These are phyloP conservation scores for Coleophora deauratella DNA, from an alignment of 2,888 invertebrate species.

Conservation along the genomic window DNA sequence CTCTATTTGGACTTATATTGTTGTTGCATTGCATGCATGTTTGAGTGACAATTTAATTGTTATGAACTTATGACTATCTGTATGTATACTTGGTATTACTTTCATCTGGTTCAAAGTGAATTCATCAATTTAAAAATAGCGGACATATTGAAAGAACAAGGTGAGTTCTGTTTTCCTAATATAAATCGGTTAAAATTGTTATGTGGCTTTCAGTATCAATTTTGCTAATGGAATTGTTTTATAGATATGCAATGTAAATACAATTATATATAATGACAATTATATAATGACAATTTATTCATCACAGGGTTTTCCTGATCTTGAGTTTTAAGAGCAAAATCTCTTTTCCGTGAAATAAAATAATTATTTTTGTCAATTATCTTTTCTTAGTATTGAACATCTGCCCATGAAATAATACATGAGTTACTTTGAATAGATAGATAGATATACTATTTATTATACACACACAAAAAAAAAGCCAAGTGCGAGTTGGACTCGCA, in stretches of 20 bases:
- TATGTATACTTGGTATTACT: too few relatives aligned
- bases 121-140: too few relatives aligned
- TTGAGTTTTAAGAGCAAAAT: conserved; percentile 40
- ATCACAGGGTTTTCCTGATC: conserved; percentile 24
- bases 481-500: too few relatives aligned
- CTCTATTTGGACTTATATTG: conserved; percentile 4
- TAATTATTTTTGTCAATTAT: conserved; percentile 44
- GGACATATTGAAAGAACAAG: conserved; percentile 14
- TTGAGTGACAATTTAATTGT: neutral
- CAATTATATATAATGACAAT: too few relatives aligned
- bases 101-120: too few relatives aligned
- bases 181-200: neutral
- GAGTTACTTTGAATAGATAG: too few relatives aligned
- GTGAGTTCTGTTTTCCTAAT: conserved; percentile 29
- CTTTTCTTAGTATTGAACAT: too few relatives aligned
- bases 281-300: conserved; percentile 40
- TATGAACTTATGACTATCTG: too few relatives aligned
- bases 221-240: conserved; percentile 24
- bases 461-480: too few relatives aligned
- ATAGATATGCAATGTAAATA: conserved; percentile 1
- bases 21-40: conserved; percentile 48
- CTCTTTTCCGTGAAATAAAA: conserved; percentile 56
- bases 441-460: too few relatives aligned
- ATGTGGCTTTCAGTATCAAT: neutral
- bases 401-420: too few relatives aligned